Base-by-base conservation (phyloP, 2,888 invertebrate genomes). In the Tenthredo notha region DNA sequence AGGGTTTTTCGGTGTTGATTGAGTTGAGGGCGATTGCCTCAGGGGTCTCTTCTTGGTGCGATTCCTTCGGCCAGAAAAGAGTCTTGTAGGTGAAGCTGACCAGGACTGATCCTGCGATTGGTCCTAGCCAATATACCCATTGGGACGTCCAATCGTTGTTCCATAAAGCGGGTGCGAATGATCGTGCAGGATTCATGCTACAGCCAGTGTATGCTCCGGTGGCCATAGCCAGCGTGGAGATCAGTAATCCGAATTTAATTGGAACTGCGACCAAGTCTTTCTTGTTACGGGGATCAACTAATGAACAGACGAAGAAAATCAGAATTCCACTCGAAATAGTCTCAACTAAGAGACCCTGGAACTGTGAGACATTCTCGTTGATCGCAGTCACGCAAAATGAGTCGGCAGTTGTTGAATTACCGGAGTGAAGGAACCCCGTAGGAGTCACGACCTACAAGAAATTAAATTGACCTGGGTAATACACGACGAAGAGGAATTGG, bases 141-240 rank as follows among this genome's bases (percentile, higher is more conserved):
- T 93, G 93, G 58, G 90, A 85, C 5, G 84, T 29, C 92, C 93
- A 93, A 43, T 90, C 87, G 84, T 90, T 91, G 86, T 92, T 93
- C 93, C 93, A 93, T 7, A 94, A 75, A 0, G 93, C 94, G 0
- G 94, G 93, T 0, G 88, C 93, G 37, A 93, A 87, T 1, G 93
- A 92, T 88, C 96, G 94, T 1, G 95, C 96, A 0, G 96, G 96
- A 90, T 96, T 96, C 96, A 96, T 95, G 86, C 96, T 96, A 82
- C 96, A 95, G 0, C 96, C 96, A 10, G 96, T 95, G 90, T 95
- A 96, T 2, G 94, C 94, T 0, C 94, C 94, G 18, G 91, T 89
- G 0, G 93, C 90, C 0, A 92, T 89, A 0, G 93, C 94, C 29
- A 94, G 85, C 10, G 91, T 93, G 3, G 92, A 89, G 9, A 94